Conservation (phyloP, 2,888 invertebrate genomes). For the Schizaphis graminum region DNA sequence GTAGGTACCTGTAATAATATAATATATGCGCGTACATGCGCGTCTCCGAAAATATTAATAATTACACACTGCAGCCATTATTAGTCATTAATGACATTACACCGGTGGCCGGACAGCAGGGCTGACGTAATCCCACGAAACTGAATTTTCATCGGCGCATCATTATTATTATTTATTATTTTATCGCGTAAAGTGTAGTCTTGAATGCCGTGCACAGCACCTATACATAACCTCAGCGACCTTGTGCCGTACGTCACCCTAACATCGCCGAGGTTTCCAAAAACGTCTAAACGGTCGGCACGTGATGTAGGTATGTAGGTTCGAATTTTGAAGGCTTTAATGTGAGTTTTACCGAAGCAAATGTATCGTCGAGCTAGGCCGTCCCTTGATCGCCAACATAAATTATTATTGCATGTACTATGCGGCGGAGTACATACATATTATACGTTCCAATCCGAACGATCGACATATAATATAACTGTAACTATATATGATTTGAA, state of each 20-base stretch:
- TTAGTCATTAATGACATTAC: slow-evolving; percentile 17
- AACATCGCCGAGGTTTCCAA: background rate
- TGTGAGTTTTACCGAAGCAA: background rate
- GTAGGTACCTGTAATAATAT: background rate
- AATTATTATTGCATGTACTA: no score
- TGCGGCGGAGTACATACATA: no score
- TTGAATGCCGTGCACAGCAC: background rate
- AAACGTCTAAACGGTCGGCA: background rate
- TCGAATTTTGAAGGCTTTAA: background rate
- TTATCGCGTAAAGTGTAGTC: background rate
- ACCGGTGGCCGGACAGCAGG: background rate
- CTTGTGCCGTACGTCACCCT: background rate
- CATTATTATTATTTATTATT: background rate
- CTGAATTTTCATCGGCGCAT: background rate
- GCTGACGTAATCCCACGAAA: slow-evolving; percentile 3
- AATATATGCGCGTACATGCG: background rate
- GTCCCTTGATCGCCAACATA: no score
- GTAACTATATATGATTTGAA: background rate
- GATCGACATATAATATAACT: background rate
- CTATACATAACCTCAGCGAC: background rate
- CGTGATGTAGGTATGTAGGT: background rate
- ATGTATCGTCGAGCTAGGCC: background rate
- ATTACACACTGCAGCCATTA: background rate
- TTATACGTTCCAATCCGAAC: background rate
- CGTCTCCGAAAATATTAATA: slow-evolving; percentile 5